These are phyloP conservation scores for Aphaenogaster rudis DNA, from an alignment of 1,140 invertebrate genomes.

Conservation along the genomic window DNA sequence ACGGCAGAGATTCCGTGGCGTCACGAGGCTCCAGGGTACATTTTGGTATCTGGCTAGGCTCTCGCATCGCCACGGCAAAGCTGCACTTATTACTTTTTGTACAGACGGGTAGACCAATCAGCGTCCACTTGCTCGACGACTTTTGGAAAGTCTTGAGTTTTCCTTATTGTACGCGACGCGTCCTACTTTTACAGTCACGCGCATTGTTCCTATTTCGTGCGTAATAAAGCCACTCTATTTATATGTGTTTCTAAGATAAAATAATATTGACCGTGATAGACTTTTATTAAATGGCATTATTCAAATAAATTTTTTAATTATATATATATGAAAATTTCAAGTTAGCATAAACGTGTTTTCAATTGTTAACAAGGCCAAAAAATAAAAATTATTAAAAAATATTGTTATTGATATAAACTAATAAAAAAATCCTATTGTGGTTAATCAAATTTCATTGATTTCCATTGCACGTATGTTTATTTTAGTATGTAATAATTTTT, in stretches of 20 bases:
- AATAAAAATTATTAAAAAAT: background rate
- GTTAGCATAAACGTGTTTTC: background rate
- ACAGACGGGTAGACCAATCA: conserved; percentile 64
- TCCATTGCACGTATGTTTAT: background rate
- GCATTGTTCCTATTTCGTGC: background rate
- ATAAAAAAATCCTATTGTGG: background rate
- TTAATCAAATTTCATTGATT: background rate
- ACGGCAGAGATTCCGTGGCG: conserved; percentile 82
- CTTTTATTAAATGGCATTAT: background rate
- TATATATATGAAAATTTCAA: conserved; percentile 1
- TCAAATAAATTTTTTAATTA: conserved; percentile 1
- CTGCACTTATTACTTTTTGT: conserved; percentile 72
- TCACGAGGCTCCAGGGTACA: conserved; percentile 82
- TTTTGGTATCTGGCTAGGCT: conserved; percentile 81
- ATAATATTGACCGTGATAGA: background rate
- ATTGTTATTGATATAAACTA: background rate
- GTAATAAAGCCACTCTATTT: background rate
- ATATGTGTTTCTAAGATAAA: background rate
- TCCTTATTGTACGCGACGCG: conserved; percentile 33
- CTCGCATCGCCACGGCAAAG: conserved; percentile 46
- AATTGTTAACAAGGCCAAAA: background rate
- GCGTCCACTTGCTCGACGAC: conserved; percentile 69
- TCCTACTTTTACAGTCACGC: background rate
- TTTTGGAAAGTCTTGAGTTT: conserved; percentile 62
- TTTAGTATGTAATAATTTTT: conserved; percentile 10